phyloP scores from a whole-genome alignment of 2,113 vertebrate species.

The Triplophysa rosa region DNA sequence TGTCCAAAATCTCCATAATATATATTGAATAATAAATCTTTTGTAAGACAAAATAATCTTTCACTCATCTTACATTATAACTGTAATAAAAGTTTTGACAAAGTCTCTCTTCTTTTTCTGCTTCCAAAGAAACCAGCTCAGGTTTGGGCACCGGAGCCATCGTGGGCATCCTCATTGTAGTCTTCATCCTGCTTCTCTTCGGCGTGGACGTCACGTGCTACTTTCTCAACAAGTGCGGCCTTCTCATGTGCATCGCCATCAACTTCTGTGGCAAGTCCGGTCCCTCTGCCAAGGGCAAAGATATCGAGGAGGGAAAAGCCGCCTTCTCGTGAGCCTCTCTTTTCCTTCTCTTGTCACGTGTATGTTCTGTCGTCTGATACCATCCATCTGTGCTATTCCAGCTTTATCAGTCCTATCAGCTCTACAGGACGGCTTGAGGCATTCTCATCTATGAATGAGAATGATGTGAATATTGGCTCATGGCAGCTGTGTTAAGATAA shows the following conservation, averaged over 20 bases:
- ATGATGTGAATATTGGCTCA: constrained; percentile 42
- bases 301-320: constrained; percentile 96
- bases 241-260: constrained; percentile 97
- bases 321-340: constrained; percentile 89
- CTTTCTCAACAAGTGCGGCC: constrained; percentile 97
- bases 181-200: constrained; percentile 90
- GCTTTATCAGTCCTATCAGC: constrained; percentile 35
- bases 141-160: constrained; percentile 92
- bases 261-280: constrained; percentile 95
- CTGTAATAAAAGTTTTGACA: not conserved
- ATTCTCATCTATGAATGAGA: constrained; percentile 40
- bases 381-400: constrained; percentile 8
- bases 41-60: too few relatives aligned
- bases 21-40: too few relatives aligned
- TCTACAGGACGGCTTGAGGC: constrained; percentile 37
- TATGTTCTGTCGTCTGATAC: constrained; percentile 7
- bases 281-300: constrained; percentile 90
- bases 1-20: too few relatives aligned
- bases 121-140: constrained; percentile 64
- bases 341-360: not conserved
- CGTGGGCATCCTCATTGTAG: constrained; percentile 93
- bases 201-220: constrained; percentile 95
- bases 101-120: not conserved
- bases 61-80: too few relatives aligned
- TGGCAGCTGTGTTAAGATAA: constrained; percentile 36